Evolutionary conservation across 2,113 vertebrate genomes (phyloP), one percentile per base, ranked within the genome.

Genomic region (Rhineura floridana): DNA sequence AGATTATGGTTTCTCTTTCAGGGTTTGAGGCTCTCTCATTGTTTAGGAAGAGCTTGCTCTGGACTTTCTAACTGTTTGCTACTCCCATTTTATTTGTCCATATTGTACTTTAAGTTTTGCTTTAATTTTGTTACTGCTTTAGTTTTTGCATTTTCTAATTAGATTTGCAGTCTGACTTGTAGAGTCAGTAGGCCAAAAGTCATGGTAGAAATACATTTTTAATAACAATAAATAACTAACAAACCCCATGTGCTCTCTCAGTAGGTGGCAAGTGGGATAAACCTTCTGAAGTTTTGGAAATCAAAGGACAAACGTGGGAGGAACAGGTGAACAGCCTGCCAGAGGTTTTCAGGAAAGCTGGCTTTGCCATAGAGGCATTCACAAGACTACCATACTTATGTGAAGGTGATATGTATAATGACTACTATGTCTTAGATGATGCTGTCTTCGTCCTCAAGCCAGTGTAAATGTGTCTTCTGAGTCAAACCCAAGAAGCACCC

Each of bases 341-440:
- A 33, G 96, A 95, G 67, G 98, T 99, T 62, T 99, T 99, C 96
- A 93, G 90, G 69, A 97, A 95, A 94, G 97, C 95, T 13, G 99
- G 99, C 19, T 98, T 99, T 91, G 97, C 97, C 87, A 97, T 99
- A 9, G 98, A 99, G 93, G 97, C 98, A 23, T 97, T 99, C 93
- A 99, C 98, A 70, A 97, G 99, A 89, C 93, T 99, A 95, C 99
- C 99, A 0, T 99, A 99, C 95, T 97, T 99, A 81, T 99, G 99
- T 50, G 99, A 99, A 92, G 99, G 99, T 3, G 99, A 99, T 94
- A 98, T 99, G 98, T 98, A 99, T 63, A 98, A 98, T 65, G 98
- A 99, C 94, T 99, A 99, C 96, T 99, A 99, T 1, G 97, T 99
- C 46, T 96, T 99, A 76, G 98, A 99, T 25, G 98, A 99, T 42